A percentile compares a stretch with the other conserved stretches of the same genome.
phyloP scores from a whole-genome alignment of 2,888 invertebrate species.

The Chloroclystis v-ata region DNA sequence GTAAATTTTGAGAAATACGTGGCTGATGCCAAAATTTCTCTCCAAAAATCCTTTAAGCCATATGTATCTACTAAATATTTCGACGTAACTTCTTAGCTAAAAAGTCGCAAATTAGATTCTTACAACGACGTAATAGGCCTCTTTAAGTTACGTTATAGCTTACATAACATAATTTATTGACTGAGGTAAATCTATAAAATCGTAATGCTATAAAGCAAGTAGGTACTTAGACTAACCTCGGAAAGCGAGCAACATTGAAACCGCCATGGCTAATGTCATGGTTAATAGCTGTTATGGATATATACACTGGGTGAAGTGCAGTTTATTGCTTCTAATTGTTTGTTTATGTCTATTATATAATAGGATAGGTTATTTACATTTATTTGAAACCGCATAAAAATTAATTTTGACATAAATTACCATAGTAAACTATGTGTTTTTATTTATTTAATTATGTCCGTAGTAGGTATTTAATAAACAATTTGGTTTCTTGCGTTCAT shows the following conservation, averaged over 20 bases:
- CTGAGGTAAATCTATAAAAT: conserved; percentile 13
- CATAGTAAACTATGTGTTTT: too few species aligned
- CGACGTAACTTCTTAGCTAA: neutral
- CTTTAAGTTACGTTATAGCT: conserved; percentile 5
- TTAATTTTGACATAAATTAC: too few species aligned
- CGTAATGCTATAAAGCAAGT: conserved; percentile 5
- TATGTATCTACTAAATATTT: too few species aligned
- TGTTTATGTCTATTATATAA: too few species aligned
- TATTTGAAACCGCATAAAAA: too few species aligned
- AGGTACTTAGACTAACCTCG: conserved; percentile 15
- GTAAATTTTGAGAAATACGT: too few species aligned
- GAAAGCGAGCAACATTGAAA: conserved; percentile 25
- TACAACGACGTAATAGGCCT: neutral
- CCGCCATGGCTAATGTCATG: conserved; percentile 24
- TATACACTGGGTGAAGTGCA: conserved; percentile 1
- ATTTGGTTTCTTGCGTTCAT: too few species aligned
- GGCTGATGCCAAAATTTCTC: too few species aligned
- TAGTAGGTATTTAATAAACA: too few species aligned
- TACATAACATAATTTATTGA: conserved; percentile 12
- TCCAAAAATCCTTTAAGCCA: too few species aligned
- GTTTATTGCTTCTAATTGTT: neutral
- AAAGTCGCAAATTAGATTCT: neutral
- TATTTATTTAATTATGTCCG: too few species aligned
- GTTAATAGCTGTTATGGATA: conserved; percentile 17
- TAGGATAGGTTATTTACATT: too few species aligned